A percentile compares a stretch with the other conserved stretches of the same genome.
phyloP scores from a whole-genome alignment of 2,113 vertebrate genomes.

The Dipodomys merriami region DNA sequence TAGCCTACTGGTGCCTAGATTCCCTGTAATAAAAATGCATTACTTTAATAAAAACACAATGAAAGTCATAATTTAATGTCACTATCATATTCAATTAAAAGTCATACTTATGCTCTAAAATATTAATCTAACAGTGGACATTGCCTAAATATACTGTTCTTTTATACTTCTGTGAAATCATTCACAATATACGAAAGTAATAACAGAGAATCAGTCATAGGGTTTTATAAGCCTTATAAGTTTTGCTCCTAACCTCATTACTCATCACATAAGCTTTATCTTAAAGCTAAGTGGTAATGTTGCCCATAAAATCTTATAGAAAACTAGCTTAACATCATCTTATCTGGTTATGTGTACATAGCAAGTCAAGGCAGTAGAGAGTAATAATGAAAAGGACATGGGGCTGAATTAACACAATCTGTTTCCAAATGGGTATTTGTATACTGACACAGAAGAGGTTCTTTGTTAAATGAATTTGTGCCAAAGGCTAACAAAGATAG shows the following conservation, averaged over 20 bases:
- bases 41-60: slow-evolving; percentile 16
- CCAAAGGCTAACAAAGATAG: slow-evolving; percentile 29
- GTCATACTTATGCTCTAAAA: background rate
- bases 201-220: slow-evolving; percentile 3
- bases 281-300: slow-evolving; percentile 35
- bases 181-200: background rate
- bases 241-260: background rate
- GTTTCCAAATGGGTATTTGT: slow-evolving; percentile 32
- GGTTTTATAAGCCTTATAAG: background rate
- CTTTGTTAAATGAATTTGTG: slow-evolving; percentile 41
- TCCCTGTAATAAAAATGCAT: background rate
- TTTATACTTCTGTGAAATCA: background rate
- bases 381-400: slow-evolving; percentile 49
- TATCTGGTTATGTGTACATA: no score
- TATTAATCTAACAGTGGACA: background rate
- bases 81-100: slow-evolving; percentile 7
- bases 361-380: slow-evolving; percentile 24
- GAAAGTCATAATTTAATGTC: slow-evolving; percentile 17
- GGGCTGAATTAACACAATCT: background rate
- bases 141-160: background rate
- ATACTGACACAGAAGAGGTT: background rate
- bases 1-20: background rate
- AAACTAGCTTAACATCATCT: background rate
- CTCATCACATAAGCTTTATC: background rate
- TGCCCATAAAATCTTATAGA: background rate